phyloP scores from a whole-genome alignment of 2,888 invertebrate species.

The Entomobrya proxima region DNA sequence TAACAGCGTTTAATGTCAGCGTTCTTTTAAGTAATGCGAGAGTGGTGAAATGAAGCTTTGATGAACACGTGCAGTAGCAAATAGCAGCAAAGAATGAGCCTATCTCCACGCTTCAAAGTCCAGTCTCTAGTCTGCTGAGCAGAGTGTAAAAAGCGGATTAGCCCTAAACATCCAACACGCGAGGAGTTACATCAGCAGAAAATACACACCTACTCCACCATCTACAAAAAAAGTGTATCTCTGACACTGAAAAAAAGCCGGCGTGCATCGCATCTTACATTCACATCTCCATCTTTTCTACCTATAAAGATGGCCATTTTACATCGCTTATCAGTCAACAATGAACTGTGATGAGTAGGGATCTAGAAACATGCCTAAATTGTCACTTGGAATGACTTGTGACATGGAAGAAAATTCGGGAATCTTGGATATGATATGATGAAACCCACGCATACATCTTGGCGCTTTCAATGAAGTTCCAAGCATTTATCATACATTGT shows the following conservation, averaged over 20 bases:
- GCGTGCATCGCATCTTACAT: not conserved
- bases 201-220: not conserved
- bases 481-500: no score
- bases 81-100: not conserved
- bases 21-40: not conserved
- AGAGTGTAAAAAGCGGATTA: no score
- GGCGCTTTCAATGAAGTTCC: not conserved
- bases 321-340: no score
- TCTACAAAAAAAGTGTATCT: no score
- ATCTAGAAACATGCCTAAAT: no score
- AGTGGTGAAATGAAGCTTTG: not conserved
- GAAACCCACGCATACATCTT: not conserved
- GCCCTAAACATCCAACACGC: no score
- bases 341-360: no score
- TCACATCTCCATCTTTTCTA: no score
- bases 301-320: no score
- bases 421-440: not conserved
- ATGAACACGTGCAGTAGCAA: slow-evolving; percentile 1
- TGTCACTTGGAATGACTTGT: no score
- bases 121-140: no score
- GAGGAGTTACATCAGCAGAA: not conserved
- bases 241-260: not conserved
- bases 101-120: not conserved
- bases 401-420: slow-evolving; percentile 27
- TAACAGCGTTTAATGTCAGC: not conserved